phyloP scores from a whole-genome alignment of 1,140 invertebrate species.

The Belonocnema kinseyi region DNA sequence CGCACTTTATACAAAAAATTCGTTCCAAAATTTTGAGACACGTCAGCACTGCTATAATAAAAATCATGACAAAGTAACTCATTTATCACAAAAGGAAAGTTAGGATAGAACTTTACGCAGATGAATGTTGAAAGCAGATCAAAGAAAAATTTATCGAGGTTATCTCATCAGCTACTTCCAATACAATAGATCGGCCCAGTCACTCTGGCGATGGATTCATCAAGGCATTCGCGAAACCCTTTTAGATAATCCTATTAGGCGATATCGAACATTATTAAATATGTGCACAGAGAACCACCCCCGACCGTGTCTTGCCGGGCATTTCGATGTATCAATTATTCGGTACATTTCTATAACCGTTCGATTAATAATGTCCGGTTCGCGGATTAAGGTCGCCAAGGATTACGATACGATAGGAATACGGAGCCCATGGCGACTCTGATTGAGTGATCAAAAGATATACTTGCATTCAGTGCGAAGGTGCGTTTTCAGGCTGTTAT shows the following conservation, averaged over 20 bases:
- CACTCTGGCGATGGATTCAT: conserved; percentile 61
- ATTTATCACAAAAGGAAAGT: background rate
- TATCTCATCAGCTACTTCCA: conserved; percentile 46
- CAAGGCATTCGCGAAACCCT: conserved; percentile 69
- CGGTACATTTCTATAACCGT: conserved; percentile 37
- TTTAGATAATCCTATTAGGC: conserved; percentile 68
- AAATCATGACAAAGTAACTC: too few species aligned
- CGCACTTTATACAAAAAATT: too few species aligned
- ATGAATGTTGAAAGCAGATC: background rate
- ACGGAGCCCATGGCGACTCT: background rate
- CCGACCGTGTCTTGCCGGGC: conserved; percentile 1
- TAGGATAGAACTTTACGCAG: background rate
- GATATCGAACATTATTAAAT: conserved; percentile 72
- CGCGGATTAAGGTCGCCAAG: conserved; percentile 51
- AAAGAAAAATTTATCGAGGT: conserved; percentile 28
- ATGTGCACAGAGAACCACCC: conserved; percentile 43
- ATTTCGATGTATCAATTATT: conserved; percentile 56
- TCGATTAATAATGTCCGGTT: conserved; percentile 39
- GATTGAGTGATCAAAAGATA: background rate
- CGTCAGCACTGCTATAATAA: too few species aligned
- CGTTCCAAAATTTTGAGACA: too few species aligned
- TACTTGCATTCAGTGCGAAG: background rate
- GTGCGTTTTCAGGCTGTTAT: background rate
- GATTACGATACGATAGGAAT: conserved; percentile 41
- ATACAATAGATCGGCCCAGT: conserved; percentile 38